A percentile compares a stretch with the other conserved stretches of the same genome.
These are phyloP conservation scores for Drosophila subquinaria DNA, from an alignment of 2,888 invertebrate genomes.

Conservation along the genomic window DNA sequence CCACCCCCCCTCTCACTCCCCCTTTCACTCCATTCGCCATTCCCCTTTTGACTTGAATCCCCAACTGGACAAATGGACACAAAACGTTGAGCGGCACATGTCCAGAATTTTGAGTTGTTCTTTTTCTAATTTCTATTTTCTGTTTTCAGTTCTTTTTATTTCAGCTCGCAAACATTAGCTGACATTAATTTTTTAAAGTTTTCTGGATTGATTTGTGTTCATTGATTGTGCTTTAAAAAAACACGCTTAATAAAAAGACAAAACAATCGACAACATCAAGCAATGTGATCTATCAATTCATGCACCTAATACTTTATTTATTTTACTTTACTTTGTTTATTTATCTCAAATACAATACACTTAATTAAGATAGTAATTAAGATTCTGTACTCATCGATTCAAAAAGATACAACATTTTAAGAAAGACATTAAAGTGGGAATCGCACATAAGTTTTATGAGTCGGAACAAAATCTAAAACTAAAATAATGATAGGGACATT, in stretches of 20 bases:
- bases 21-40: background rate
- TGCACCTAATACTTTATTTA: background rate
- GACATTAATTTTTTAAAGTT: background rate
- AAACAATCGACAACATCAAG: background rate
- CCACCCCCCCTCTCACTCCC: background rate
- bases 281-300: background rate
- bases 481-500: too few relatives aligned
- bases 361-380: too few relatives aligned
- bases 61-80: slow-evolving; percentile 51
- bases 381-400: too few relatives aligned
- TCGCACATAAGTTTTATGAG: too few relatives aligned
- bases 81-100: slow-evolving; percentile 61
- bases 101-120: slow-evolving; percentile 58
- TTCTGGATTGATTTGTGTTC: background rate
- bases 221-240: background rate
- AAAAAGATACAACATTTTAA: too few relatives aligned
- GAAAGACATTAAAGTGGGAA: too few relatives aligned
- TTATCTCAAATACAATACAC: too few relatives aligned
- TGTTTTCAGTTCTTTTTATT: slow-evolving; percentile 5
- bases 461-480: too few relatives aligned
- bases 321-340: too few relatives aligned
- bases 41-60: background rate
- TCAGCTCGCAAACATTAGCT: slow-evolving; percentile 22
- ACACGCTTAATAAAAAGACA: background rate
- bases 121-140: slow-evolving; percentile 23